phyloP scores from a whole-genome alignment of 2,888 invertebrate species.

The Caenorhabditis macrosperma region DNA sequence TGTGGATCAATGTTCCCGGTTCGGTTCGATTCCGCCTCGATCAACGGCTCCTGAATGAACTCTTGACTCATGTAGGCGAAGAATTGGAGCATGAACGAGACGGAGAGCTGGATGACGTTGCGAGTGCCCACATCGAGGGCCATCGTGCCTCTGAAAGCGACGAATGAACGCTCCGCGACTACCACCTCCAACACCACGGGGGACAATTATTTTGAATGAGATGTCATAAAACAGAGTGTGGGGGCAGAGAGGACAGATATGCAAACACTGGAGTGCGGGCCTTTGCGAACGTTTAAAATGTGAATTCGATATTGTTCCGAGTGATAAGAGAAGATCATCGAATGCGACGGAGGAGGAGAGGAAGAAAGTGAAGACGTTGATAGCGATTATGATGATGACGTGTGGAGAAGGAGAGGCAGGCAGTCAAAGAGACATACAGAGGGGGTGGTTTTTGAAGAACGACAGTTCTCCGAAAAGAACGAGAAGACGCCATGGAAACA shows the following conservation, averaged over 20 bases:
- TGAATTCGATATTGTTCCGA: no score
- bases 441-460: not conserved
- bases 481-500: not conserved
- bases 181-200: no score
- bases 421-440: no score
- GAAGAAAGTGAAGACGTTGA: no score
- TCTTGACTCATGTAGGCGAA: conserved; percentile 60
- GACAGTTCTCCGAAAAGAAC: not conserved
- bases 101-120: conserved; percentile 41
- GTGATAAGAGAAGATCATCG: no score
- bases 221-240: not conserved
- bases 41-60: conserved; percentile 57
- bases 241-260: no score
- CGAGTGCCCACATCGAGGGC: conserved; percentile 28
- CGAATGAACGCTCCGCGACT: no score
- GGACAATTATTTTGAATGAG: not conserved
- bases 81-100: conserved; percentile 53
- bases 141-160: conserved; percentile 4
- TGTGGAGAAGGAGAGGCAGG: no score
- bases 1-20: conserved; percentile 41
- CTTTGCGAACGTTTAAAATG: no score
- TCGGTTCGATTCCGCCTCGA: conserved; percentile 31
- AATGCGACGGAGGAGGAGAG: no score
- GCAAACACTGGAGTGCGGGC: no score
- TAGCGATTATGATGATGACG: no score